Base-by-base conservation (phyloP, 2,797 vertebrate genomes). In the Macroramphosus scolopax region DNA sequence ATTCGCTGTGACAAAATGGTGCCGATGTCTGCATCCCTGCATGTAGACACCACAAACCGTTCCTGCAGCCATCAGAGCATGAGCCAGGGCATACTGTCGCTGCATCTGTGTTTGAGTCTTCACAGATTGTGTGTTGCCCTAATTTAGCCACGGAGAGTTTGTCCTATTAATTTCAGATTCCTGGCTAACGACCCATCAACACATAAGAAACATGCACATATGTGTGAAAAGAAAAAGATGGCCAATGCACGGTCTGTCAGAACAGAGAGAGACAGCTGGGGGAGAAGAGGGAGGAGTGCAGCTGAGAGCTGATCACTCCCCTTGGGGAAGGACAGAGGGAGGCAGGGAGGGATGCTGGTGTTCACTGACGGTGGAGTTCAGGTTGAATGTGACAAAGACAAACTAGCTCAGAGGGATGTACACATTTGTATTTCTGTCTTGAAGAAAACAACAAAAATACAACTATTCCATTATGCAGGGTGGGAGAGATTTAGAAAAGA, bases 1-100 rank as follows among this genome's bases (percentile, higher is more conserved):
- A 71, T 55, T 59, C 14, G 1, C 44, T 38, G 17, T 68, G 73
- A 72, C 66, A 74, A 77, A 75, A 74, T 65, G 60, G 59, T 65
- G 53, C 40, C 59, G 6, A 1, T 68, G 36, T 69, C 51, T 63
- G 45, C 56, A 41, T 44, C 48, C 29, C 31, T 13, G 40, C 50
- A 45, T 31, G 22, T 13, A 38, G 22, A 50, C 14, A 16, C 53
- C 30, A 26, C 43, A 18, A 13, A 37, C 5, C 5, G 45, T n/a
- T 28, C 42, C 24, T 37, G 51, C 43, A 56, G 30, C 44, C 8
- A 11, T 62, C 31, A 44, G 50, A 49, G n/a, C 17, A 14, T 17
- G 34, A 69, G 34, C 25, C 30, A 33, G 60, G 36, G 63, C 17
- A 17, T 2, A 24, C 46, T 47, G 47, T 46, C 39, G 38, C n/a